Percentiles rank a stretch among this genome's conserved stretches.
phyloP scores from a whole-genome alignment of 2,113 vertebrate species.

The Dolichallabes microphthalmus region DNA sequence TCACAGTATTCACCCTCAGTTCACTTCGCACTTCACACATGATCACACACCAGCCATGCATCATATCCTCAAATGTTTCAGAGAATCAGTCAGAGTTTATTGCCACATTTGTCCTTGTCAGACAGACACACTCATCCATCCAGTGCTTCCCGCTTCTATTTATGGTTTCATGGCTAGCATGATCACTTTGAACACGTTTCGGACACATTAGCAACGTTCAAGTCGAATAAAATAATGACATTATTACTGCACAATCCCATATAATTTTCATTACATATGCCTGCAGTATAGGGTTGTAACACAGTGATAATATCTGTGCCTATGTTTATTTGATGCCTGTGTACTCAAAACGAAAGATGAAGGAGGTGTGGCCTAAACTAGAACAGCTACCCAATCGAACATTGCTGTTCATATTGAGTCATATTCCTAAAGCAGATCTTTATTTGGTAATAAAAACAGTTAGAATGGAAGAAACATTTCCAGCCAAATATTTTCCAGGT shows the following conservation, averaged over 20 bases:
- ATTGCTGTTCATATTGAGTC: neutral
- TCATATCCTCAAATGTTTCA: slow-evolving; percentile 11
- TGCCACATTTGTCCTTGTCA: slow-evolving; percentile 37
- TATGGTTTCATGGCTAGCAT: neutral
- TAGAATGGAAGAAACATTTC: neutral
- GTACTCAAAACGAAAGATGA: neutral
- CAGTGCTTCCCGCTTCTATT: neutral
- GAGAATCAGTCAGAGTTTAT: slow-evolving; percentile 5
- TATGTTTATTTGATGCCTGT: neutral
- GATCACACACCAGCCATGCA: slow-evolving; percentile 9
- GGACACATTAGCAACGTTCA: neutral
- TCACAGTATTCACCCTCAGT: neutral
- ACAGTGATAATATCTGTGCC: neutral
- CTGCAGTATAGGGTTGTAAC: neutral
- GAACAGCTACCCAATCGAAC: neutral
- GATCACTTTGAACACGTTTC: neutral
- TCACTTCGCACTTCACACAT: slow-evolving; percentile 26
- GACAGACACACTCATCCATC: neutral
- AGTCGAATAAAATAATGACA: neutral
- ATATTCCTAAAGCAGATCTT: neutral
- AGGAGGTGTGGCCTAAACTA: neutral
- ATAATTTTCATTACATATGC: slow-evolving; percentile 7
- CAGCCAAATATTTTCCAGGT: neutral
- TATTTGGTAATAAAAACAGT: neutral
- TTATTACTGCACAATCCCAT: neutral